Conservation (phyloP, 2,888 invertebrate species). For the Escarpia spicata region DNA sequence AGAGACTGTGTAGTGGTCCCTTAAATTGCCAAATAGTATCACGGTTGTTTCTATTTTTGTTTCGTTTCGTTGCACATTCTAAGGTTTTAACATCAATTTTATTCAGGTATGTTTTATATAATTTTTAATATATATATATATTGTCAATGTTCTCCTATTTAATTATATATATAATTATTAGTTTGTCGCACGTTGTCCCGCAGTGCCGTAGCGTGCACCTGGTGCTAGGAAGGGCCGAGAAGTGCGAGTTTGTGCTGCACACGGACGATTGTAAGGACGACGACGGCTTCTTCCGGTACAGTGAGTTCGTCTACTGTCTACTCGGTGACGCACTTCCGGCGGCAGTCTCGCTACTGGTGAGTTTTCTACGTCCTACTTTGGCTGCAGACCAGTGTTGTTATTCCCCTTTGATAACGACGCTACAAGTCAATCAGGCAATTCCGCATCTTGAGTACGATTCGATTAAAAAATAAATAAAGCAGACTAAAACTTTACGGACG, state of each 20-base stretch:
- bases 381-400: too few relatives aligned
- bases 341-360: constrained; percentile 57
- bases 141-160: too few relatives aligned
- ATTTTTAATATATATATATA: too few relatives aligned
- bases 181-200: constrained; percentile 48
- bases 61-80: too few relatives aligned
- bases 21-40: too few relatives aligned
- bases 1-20: too few relatives aligned
- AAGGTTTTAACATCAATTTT: constrained; percentile 43
- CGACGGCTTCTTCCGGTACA: constrained; percentile 64
- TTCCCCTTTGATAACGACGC: too few relatives aligned
- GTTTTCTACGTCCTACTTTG: constrained; percentile 26
- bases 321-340: constrained; percentile 41
- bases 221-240: background rate
- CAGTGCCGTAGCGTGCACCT: constrained; percentile 49
- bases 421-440: too few relatives aligned
- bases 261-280: constrained; percentile 60
- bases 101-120: constrained; percentile 47
- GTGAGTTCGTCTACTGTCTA: constrained; percentile 61
- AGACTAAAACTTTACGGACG: too few relatives aligned
- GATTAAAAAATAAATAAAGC: too few relatives aligned
- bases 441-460: too few relatives aligned
- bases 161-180: background rate
- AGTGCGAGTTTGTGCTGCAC: constrained; percentile 60
- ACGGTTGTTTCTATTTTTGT: too few relatives aligned